Conservation (phyloP, 2,113 vertebrate species). For the Engystomops pustulosus region DNA sequence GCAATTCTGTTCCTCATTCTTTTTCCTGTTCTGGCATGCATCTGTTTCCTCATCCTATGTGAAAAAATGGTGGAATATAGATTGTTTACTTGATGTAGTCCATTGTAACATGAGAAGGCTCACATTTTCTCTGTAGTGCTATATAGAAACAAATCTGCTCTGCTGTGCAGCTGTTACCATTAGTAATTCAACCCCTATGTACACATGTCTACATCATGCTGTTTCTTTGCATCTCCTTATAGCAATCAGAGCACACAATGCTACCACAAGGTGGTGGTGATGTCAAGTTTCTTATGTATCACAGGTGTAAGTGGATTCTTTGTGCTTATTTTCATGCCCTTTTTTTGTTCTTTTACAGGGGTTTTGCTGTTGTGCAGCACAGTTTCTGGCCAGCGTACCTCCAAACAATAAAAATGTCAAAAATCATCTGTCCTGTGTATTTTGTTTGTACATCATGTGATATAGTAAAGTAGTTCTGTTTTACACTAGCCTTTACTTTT, state of each 20-base stretch:
- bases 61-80: background rate
- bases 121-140: no score
- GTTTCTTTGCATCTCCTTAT: background rate
- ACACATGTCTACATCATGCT: background rate
- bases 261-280: conserved; percentile 23
- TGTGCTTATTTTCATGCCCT: background rate
- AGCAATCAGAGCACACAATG: background rate
- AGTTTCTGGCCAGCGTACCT: background rate
- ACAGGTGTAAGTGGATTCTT: background rate
- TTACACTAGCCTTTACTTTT: no score
- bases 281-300: background rate
- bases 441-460: no score
- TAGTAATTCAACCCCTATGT: no score
- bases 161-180: no score
- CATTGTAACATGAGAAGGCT: background rate
- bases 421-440: background rate
- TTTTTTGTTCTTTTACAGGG: conserved; percentile 32
- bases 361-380: background rate
- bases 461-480: background rate
- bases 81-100: background rate
- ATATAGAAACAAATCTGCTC: no score
- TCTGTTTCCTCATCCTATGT: no score
- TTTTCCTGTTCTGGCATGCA: background rate
- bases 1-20: background rate
- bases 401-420: conserved; percentile 21